Evolutionary conservation across 2,113 vertebrate species (phyloP).

Genomic region (Lophotis ruficrista): DNA sequence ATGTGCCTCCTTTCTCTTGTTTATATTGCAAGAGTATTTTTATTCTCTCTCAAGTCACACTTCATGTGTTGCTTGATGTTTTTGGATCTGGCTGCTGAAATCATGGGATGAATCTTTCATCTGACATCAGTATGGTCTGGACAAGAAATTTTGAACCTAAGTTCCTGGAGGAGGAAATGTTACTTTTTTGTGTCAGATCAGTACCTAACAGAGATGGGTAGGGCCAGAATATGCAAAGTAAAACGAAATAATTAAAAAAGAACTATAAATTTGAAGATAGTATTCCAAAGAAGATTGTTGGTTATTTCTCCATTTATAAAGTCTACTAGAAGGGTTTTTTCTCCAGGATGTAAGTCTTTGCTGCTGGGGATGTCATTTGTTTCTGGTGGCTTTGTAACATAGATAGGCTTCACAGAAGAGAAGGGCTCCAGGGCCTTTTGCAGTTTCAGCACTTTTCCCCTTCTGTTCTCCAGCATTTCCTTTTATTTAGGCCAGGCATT

Average conservation of each 20-base stretch:
- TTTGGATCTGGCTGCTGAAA: neutral
- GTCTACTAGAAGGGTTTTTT: neutral
- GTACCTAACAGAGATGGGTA: neutral
- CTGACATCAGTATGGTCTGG: neutral
- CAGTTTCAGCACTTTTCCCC: slow-evolving; percentile 27
- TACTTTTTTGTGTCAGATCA: neutral
- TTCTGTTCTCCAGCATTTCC: slow-evolving; percentile 57
- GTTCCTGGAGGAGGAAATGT: neutral
- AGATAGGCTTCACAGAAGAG: neutral
- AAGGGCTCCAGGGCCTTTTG: slow-evolving; percentile 15
- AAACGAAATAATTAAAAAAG: neutral
- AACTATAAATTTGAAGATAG: neutral
- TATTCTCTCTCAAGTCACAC: neutral
- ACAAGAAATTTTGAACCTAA: neutral
- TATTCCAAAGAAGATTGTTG: neutral
- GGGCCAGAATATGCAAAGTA: neutral
- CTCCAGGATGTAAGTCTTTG: neutral
- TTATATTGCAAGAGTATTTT: neutral
- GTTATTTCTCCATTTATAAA: neutral
- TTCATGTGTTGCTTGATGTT: neutral
- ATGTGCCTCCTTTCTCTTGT: neutral
- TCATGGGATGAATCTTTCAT: neutral
- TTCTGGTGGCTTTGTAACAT: slow-evolving; percentile 7
- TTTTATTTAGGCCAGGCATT: slow-evolving; percentile 68
- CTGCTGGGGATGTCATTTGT: slow-evolving; percentile 25